Base-by-base conservation (phyloP, 2,113 vertebrate species). In the Tragelaphus imberbis region DNA sequence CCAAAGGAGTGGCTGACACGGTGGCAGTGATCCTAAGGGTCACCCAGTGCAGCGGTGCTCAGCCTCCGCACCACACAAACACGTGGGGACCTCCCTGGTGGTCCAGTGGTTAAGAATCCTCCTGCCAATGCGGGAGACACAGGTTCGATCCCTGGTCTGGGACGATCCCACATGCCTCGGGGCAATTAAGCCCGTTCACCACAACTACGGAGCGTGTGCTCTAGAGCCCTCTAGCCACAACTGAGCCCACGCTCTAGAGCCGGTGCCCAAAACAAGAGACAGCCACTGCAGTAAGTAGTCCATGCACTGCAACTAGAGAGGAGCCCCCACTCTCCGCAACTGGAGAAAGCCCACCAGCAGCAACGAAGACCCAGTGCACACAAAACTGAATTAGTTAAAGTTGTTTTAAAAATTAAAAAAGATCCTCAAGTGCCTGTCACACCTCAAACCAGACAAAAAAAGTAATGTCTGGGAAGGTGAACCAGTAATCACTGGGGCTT, bases 401-500 rank as follows among this genome's bases (percentile, higher is more conserved):
- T 1, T 44, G 71, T 27, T 27, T 27, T 6, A 77, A 27, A 77
- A 71, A 71, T 40, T 12, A 71, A 40, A 25, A 2, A 77, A 77
- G 71, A 17, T 19, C 58, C 36, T 80, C n/a, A 28, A 7, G 13
- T 56, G 6, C 49, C 14, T 8, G 40, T 27, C 58, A 14, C 7
- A 82, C 30, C 28, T 84, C 21, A 21, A 79, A 40, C 23, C 30
- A n/a, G 65, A 16, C 28, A 49, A 33, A 36, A 40, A 71, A 0
- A 1, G 17, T 15, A 28, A 21, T 9, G 77, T 53, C 27, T 21
- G 12, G 7, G 15, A 15, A 6, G 14, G 0, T 5, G 12, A 80
- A 12, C 33, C 23, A 44, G 61, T 28, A 2, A 13, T 5, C 0
- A 0, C 8, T 6, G 28, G 2, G 9, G 47, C 7, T 51, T n/a